A percentile compares a stretch with the other conserved stretches of the same genome.
These are phyloP conservation scores for Tachysurus vachellii DNA, from an alignment of 2,113 vertebrate species.

Conservation along the genomic window DNA sequence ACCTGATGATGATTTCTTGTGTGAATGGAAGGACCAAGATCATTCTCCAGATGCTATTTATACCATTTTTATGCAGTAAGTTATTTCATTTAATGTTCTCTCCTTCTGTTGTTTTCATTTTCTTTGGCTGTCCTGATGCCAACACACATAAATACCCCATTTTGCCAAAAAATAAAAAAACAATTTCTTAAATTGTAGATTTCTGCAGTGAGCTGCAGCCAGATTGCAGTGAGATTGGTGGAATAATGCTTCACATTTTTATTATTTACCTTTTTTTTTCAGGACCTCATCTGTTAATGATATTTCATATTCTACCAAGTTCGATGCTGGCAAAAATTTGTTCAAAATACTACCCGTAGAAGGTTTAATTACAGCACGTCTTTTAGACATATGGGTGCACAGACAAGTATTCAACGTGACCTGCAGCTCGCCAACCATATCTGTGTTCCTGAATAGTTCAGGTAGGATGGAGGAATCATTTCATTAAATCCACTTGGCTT, in stretches of 20 bases:
- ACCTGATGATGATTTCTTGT: conserved; percentile 46
- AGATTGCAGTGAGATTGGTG: background rate
- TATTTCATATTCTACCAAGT: background rate
- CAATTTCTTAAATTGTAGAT: background rate
- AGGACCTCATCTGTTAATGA: background rate
- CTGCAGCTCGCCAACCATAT: conserved; percentile 34
- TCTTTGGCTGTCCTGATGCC: background rate
- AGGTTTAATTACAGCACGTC: background rate
- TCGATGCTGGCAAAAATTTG: background rate
- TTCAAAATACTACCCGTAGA: background rate
- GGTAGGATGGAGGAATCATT: conserved; percentile 22
- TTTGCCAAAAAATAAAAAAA: background rate
- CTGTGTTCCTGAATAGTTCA: conserved; percentile 28
- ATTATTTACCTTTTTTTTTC: background rate
- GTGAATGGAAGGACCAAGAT: conserved; percentile 64
- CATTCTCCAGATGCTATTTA: conserved; percentile 44
- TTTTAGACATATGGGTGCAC: conserved; percentile 43
- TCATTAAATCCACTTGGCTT: background rate
- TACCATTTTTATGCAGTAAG: conserved; percentile 62
- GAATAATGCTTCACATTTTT: background rate
- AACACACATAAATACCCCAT: background rate
- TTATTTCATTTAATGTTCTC: background rate
- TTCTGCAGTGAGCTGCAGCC: background rate
- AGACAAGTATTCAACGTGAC: conserved; percentile 16
- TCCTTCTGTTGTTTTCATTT: background rate